Evolutionary conservation across 2,113 vertebrate genomes (phyloP).

Genomic region (Potamarius usumacintae): DNA sequence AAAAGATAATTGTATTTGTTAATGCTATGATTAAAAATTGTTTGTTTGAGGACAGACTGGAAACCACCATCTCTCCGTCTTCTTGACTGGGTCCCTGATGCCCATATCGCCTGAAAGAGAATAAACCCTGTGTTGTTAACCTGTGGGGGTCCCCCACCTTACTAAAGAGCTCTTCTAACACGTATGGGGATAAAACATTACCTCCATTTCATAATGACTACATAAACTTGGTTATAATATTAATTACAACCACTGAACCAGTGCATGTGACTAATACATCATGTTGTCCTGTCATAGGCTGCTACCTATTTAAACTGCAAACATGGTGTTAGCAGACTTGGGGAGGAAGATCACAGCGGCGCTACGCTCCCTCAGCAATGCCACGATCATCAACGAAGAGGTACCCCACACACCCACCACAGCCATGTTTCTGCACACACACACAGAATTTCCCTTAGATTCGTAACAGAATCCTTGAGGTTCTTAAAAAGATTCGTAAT

Average conservation of each 20-base stretch:
- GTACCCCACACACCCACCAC: conserved; percentile 63
- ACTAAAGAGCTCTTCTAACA: conserved; percentile 12
- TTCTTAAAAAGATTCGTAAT: too few species aligned
- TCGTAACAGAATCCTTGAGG: too few species aligned
- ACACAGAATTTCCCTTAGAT: too few species aligned
- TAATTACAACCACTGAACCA: neutral
- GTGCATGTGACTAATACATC: neutral
- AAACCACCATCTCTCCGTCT: neutral
- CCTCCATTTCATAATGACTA: neutral
- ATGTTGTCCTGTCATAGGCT: neutral
- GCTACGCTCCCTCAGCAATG: conserved; percentile 96
- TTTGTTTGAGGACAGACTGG: conserved; percentile 1
- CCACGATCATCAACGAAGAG: conserved; percentile 99
- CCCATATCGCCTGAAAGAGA: neutral
- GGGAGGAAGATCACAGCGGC: conserved; percentile 98
- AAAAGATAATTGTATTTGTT: neutral
- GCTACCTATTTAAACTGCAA: conserved; percentile 61
- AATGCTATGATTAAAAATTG: neutral
- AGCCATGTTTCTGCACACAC: neutral
- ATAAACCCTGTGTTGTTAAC: neutral
- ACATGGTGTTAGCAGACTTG: conserved; percentile 96
- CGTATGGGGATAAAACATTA: neutral
- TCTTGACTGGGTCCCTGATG: neutral
- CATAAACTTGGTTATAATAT: neutral
- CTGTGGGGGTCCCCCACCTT: conserved; percentile 41